Evolutionary conservation across 2,888 invertebrate genomes (phyloP).

Genomic region (Tetrapedia diversipes): DNA sequence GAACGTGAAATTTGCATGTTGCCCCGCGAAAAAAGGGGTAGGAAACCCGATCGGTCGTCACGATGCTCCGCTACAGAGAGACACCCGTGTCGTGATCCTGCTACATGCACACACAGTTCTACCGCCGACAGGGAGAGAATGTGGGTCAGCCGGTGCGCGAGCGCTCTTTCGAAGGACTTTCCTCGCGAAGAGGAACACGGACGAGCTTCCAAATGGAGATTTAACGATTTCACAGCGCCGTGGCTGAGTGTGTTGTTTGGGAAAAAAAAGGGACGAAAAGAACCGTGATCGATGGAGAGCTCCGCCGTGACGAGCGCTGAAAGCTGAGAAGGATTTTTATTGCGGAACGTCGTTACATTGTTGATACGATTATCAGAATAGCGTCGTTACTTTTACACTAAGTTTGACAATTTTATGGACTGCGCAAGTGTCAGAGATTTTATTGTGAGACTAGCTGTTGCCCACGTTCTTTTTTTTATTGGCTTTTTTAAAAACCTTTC

Average conservation of each 20-base stretch:
- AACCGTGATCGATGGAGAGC: neutral
- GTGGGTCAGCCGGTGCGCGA: conserved; percentile 17
- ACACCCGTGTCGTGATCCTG: conserved; percentile 15
- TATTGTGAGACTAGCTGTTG: too few species aligned
- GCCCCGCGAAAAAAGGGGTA: neutral
- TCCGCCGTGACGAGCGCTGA: neutral
- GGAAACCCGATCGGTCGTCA: conserved; percentile 24
- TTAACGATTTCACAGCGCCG: neutral
- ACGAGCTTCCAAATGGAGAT: neutral
- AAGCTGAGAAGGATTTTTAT: neutral
- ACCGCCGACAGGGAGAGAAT: neutral
- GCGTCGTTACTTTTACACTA: too few species aligned
- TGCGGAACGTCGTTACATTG: too few species aligned
- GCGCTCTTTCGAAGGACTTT: neutral
- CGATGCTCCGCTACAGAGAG: conserved; percentile 15
- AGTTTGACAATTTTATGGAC: too few species aligned
- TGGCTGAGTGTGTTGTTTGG: neutral
- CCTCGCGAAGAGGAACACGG: neutral
- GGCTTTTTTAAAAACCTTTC: too few species aligned
- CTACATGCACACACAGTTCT: too few species aligned
- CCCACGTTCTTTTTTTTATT: too few species aligned
- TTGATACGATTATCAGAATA: too few species aligned
- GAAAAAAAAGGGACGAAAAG: neutral
- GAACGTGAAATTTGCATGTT: conserved; percentile 40
- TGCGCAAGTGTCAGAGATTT: too few species aligned